Evolutionary conservation across 1,140 invertebrate genomes (phyloP).

Genomic region (Drosophila ironensis): DNA sequence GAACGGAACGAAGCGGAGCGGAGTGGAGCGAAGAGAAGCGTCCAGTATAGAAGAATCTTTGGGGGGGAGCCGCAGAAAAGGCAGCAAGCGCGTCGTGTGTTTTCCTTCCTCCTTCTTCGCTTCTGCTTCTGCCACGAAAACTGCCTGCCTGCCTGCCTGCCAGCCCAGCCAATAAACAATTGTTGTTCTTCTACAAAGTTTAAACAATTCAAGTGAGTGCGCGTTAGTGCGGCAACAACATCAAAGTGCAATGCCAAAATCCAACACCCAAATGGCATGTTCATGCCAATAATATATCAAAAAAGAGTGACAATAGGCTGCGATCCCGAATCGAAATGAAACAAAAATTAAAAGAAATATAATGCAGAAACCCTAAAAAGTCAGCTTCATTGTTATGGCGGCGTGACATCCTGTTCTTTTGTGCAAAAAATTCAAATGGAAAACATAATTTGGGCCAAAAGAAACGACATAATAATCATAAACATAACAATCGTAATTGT

Average conservation of each 20-base stretch:
- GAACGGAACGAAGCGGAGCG: conserved; percentile 24
- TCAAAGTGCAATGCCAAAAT: conserved; percentile 1
- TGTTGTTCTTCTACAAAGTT: conserved; percentile 28
- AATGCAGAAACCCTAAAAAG: neutral
- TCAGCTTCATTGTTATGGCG: conserved; percentile 34
- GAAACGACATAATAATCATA: conserved; percentile 16
- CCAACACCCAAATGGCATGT: neutral
- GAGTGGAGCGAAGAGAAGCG: conserved; percentile 4
- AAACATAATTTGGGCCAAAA: no score
- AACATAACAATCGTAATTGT: conserved; percentile 27
- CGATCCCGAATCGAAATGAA: no score
- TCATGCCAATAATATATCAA: no score
- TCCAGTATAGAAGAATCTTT: no score
- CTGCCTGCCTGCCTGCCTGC: no score
- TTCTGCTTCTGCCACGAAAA: conserved; percentile 8
- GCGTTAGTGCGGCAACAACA: conserved; percentile 2
- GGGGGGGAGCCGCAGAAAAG: conserved; percentile 28
- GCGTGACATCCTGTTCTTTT: conserved; percentile 57
- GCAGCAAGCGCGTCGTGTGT: conserved; percentile 62
- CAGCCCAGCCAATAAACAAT: conserved; percentile 38
- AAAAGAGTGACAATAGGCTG: no score
- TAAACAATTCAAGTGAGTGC: conserved; percentile 63
- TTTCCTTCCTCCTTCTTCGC: conserved; percentile 33
- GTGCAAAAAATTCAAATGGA: conserved; percentile 10
- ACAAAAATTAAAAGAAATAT: neutral